A percentile compares a stretch with the other conserved stretches of the same genome.
Evolutionary conservation across 2,797 vertebrate genomes (phyloP).

Genomic region (Falco naumanni): DNA sequence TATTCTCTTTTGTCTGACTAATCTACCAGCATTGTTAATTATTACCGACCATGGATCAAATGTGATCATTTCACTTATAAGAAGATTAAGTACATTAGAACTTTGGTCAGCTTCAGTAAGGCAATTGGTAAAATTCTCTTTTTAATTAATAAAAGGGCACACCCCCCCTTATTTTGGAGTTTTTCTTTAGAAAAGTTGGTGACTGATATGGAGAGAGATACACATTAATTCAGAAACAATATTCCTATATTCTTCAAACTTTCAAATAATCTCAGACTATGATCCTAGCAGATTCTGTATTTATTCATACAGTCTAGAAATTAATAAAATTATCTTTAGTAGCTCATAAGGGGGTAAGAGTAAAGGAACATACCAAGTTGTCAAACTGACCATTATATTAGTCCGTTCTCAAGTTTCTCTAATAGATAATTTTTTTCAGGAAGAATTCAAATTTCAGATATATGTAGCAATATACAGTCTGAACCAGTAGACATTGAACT

Average conservation of each 20-base stretch:
- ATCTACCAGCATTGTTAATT: background rate
- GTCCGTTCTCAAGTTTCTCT: background rate
- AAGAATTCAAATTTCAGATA: background rate
- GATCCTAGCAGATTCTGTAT: background rate
- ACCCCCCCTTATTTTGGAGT: accelerated
- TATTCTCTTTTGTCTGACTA: background rate
- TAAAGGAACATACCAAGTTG: background rate
- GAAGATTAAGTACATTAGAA: background rate
- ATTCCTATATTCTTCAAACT: background rate
- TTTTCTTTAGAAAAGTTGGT: background rate
- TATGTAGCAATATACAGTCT: background rate
- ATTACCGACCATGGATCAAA: background rate
- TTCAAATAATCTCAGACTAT: background rate
- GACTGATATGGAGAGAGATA: background rate
- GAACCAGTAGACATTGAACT: background rate
- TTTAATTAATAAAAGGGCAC: background rate
- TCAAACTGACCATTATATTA: background rate
- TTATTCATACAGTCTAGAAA: background rate
- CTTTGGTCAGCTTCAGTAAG: background rate
- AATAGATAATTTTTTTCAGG: background rate
- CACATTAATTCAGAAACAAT: background rate
- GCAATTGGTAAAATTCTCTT: background rate
- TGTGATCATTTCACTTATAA: background rate
- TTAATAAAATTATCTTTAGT: background rate
- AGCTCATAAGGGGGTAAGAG: accelerated